These are phyloP conservation scores for Gymnoscopelus microlampas DNA, from an alignment of 2,797 vertebrate genomes.

Conservation along the genomic window DNA sequence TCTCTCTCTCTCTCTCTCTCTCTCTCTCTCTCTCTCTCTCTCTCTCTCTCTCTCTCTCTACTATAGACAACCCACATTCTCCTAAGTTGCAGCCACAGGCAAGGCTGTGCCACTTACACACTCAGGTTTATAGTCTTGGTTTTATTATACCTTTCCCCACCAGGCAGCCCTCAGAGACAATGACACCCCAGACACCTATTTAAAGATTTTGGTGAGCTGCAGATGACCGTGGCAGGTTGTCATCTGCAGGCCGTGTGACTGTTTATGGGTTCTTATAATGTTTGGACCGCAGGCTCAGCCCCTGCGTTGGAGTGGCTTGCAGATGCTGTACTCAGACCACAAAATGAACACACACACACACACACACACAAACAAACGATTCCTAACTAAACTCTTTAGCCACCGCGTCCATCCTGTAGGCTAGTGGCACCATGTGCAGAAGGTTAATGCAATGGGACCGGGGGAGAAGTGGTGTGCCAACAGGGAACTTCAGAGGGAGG, in stretches of 20 bases:
- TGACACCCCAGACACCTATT: constrained; percentile 77
- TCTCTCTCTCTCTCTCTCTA: background rate
- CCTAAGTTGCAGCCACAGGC: too few species aligned
- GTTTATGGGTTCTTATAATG: constrained; percentile 75
- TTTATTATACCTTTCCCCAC: constrained; percentile 74
- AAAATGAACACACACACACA: constrained; percentile 68
- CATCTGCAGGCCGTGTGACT: constrained; percentile 70
- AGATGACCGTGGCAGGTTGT: constrained; percentile 73
- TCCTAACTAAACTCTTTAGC: constrained; percentile 81
- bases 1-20: background rate
- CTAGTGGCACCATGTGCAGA: constrained; percentile 48
- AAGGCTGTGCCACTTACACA: constrained; percentile 68
- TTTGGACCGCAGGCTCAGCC: constrained; percentile 67
- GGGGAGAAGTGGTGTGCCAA: constrained; percentile 73
- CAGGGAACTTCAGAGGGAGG: constrained; percentile 62
- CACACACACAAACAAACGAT: constrained; percentile 71
- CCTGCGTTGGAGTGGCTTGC: background rate
- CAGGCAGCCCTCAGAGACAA: constrained; percentile 74
- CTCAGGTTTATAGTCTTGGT: constrained; percentile 71
- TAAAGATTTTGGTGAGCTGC: constrained; percentile 67
- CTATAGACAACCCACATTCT: too few species aligned
- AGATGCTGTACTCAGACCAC: constrained; percentile 51
- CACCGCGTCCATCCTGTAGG: constrained; percentile 59
- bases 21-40: constrained; percentile 22
- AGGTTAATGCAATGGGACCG: constrained; percentile 73